Evolutionary conservation across 2,797 vertebrate genomes (phyloP), one percentile per base, ranked within the genome.

Genomic region (Gobio occitaniae): DNA sequence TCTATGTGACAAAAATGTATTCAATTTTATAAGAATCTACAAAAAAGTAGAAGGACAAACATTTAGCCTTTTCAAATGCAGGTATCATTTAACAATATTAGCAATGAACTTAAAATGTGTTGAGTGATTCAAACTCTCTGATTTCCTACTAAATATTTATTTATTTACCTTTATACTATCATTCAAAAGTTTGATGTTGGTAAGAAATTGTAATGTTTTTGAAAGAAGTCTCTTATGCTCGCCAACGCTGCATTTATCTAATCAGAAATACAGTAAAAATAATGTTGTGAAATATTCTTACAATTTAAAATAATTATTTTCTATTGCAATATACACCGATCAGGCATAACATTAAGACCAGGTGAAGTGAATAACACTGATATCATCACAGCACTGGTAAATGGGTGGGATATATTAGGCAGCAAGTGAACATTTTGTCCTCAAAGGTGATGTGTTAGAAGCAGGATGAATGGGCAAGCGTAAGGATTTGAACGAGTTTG

Each of bases 1-100:
- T 56, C 36, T 16, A 56, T 82, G 48, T 63, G 29, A 50, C 69
- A 80, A 80, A 70, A 63, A 52, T 54, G 61, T 16, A 47, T 32
- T 25, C 68, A 16, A 44, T 68, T n/a, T 4, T 13, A n/a, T 72
- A 48, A 54, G 29, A 52, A 50, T 85, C 7, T 65, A 36, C 13
- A 56, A 63, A 11, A 56, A 68, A 48, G 16, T 11, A 11, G 65
- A 80, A 86, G 78, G 78, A 86, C 66, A 80, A 15, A n/a, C 11
- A 59, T 86, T 68, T 74, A 38, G 6, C 17, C n/a, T 47, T 63
- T 76, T 41, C 10, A 85, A 80, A 52, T 44, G 3, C 21, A 29
- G 38, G 15, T 9, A 17, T 32, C 11, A 65, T 15, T 78, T 17
- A 54, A 29, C n/a, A 65, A 21, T 29, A 80, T 74, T 78, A 66